Percentiles rank a stretch among this genome's conserved stretches.
These are phyloP conservation scores for Trinorchestia longiramus DNA, from an alignment of 1,140 invertebrate species.

Conservation along the genomic window DNA sequence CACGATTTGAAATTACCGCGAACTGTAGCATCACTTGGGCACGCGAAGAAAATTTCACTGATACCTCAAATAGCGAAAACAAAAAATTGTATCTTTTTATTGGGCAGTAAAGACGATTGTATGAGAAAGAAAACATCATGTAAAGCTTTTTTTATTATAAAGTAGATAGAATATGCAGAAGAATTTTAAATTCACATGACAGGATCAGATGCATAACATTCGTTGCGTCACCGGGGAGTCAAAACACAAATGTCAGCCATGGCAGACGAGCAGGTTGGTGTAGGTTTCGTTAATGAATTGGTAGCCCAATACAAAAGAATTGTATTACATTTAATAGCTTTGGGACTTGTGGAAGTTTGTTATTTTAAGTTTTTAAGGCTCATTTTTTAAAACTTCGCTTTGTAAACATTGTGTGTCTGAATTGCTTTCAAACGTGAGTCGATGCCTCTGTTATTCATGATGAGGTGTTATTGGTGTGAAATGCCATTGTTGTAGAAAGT, in stretches of 20 bases:
- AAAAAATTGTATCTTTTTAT: not conserved
- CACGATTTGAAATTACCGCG: not conserved
- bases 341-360: not conserved
- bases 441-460: not conserved
- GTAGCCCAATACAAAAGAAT: not conserved
- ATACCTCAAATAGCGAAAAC: not conserved
- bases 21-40: not conserved
- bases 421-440: not conserved
- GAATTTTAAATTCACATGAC: not conserved
- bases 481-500: not conserved
- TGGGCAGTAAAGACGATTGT: not conserved
- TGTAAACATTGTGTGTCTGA: not conserved
- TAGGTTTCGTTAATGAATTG: not conserved
- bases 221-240: constrained; percentile 49
- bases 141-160: not conserved
- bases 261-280: constrained; percentile 47
- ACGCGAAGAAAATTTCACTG: not conserved
- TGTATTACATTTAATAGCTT: not conserved
- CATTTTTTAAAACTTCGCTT: not conserved
- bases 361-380: not conserved
- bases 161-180: not conserved
- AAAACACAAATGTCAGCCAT: constrained; percentile 53
- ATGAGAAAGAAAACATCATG: not conserved
- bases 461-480: not conserved
- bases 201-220: constrained; percentile 32